Base-by-base conservation (phyloP, 2,797 vertebrate genomes). In the Scolopax bukidnonensis region DNA sequence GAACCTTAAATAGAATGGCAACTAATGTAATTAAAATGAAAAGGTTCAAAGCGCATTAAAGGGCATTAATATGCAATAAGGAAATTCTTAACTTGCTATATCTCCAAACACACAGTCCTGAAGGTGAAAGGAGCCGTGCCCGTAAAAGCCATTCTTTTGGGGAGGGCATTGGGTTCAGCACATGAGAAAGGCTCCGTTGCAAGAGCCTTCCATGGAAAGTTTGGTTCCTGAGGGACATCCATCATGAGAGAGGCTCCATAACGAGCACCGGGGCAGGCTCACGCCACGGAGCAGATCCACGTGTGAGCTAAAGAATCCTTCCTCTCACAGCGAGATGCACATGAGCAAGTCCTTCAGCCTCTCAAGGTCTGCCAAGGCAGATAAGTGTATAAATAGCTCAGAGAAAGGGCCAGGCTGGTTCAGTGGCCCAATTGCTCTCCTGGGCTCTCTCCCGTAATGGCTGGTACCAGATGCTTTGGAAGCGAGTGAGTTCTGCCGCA, bases 21-120 rank as follows among this genome's bases (percentile, higher is more conserved):
- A 24, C 61, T 67, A 78, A 96, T 28, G 77, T 21, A 95, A 96
- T 97, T 96, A 96, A 90, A 91, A 84, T 36, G 13, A 27, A 93
- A 92, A 89, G 84, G 71, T 79, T 93, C 76, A 59, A 56, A 87
- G 86, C 81, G 41, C 78, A 3, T 94, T 93, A 81, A 93, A 68
- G 92, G 87, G 33, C 65, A 84, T 92, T 87, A 67, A 84, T 57
- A 48, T 25, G 85, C 89, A 83, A 69, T 3, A 81, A 57, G 84
- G 78, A 23, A 84, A 65, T 57, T 48, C 67, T 79, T 41, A 68
- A 40, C 88, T 87, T 20, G 63, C 59, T 81, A 1, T 24, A 4
- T 14, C 70, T 38, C 71, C 63, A 57, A 0, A 8, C 45, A 9
- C 70, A 11, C 33, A 25, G 71, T 10, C 36, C 59, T 93, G 84